These are phyloP conservation scores for Macaria notata DNA, from an alignment of 2,888 invertebrate species.

Conservation along the genomic window DNA sequence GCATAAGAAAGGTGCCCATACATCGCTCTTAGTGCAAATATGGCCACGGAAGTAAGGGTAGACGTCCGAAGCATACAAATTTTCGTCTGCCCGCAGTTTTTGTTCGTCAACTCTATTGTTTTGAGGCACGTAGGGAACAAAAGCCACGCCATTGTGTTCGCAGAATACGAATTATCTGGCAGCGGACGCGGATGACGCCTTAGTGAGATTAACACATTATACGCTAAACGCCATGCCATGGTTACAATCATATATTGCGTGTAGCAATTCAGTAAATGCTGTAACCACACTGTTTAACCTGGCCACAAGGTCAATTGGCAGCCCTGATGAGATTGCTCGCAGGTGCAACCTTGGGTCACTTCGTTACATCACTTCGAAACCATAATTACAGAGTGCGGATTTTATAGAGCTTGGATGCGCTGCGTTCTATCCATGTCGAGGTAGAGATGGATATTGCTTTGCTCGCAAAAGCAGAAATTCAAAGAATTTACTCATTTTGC, in stretches of 20 bases:
- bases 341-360: conserved; percentile 10
- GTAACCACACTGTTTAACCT: conserved; percentile 16
- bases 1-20: no score
- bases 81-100: not conserved
- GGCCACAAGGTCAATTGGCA: conserved; percentile 14
- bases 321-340: conserved; percentile 15
- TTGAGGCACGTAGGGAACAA: not conserved
- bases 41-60: no score
- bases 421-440: no score
- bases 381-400: no score
- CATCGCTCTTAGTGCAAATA: no score
- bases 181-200: not conserved
- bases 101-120: conserved; percentile 3
- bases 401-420: no score
- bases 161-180: not conserved
- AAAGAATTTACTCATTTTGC: no score
- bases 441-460: no score
- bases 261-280: conserved; percentile 10
- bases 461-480: no score
- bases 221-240: not conserved
- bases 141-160: conserved; percentile 3
- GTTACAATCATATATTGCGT: conserved; percentile 6
- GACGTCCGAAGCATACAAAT: not conserved
- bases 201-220: not conserved
- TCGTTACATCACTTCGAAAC: not conserved